A percentile compares a stretch with the other conserved stretches of the same genome.
These are phyloP conservation scores for Pangasius djambal DNA, from an alignment of 2,797 vertebrate species.

Conservation along the genomic window DNA sequence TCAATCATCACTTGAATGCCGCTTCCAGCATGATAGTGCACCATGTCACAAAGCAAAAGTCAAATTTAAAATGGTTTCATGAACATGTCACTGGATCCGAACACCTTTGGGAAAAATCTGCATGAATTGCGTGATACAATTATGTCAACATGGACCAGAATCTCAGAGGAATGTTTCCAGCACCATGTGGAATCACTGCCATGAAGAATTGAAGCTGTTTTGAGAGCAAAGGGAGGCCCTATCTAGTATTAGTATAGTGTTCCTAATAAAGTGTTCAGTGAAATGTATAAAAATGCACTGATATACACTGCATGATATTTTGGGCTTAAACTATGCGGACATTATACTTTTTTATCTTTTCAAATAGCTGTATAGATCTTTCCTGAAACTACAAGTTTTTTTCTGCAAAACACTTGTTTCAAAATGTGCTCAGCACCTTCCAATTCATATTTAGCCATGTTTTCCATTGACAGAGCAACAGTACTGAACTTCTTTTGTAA, in stretches of 20 bases:
- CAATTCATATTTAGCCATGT: background rate
- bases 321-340: background rate
- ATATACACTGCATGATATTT: background rate
- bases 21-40: too few relatives aligned
- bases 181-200: too few relatives aligned
- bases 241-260: background rate
- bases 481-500: background rate
- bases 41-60: too few relatives aligned
- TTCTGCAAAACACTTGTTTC: background rate
- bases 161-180: too few relatives aligned
- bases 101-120: too few relatives aligned
- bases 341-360: background rate
- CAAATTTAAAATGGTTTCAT: too few relatives aligned
- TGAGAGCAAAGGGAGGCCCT: background rate
- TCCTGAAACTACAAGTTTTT: background rate
- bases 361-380: background rate
- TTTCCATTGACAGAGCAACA: background rate
- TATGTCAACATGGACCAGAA: too few relatives aligned
- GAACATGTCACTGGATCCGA: too few relatives aligned
- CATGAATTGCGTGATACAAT: too few relatives aligned
- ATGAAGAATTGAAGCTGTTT: too few relatives aligned
- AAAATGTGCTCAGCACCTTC: background rate
- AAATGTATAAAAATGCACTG: background rate
- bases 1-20: too few relatives aligned
- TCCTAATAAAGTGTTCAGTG: background rate